These are phyloP conservation scores for Champsocephalus esox DNA, from an alignment of 2,797 vertebrate species.

Conservation along the genomic window DNA sequence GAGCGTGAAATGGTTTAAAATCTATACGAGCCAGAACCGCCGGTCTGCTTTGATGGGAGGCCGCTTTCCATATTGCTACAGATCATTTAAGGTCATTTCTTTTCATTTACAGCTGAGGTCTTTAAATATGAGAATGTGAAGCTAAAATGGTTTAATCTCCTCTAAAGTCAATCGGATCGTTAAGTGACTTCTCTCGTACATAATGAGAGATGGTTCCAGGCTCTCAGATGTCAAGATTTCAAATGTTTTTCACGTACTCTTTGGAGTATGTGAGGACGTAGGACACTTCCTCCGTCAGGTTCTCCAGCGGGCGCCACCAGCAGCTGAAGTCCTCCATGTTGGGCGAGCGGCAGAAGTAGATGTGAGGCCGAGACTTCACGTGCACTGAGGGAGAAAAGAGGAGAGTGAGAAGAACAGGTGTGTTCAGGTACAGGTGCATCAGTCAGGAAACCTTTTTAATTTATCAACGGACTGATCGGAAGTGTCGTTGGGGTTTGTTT, in stretches of 20 bases:
- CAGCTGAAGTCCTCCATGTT: constrained; percentile 88
- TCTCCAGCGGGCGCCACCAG: constrained; percentile 82
- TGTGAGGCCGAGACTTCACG: constrained; percentile 65
- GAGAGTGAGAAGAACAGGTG: too few relatives aligned
- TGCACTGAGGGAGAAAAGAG: neutral
- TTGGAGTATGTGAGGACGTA: constrained; percentile 79
- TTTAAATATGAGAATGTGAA: neutral
- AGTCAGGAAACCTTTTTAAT: too few relatives aligned
- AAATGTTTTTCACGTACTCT: constrained; percentile 62
- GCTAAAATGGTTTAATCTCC: too few relatives aligned
- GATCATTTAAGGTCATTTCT: too few relatives aligned
- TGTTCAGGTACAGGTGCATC: too few relatives aligned
- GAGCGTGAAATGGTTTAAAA: constrained; percentile 9
- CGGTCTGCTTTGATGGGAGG: neutral
- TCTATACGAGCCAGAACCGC: constrained; percentile 14
- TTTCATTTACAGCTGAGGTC: neutral
- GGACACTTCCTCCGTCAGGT: constrained; percentile 58
- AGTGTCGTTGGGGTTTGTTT: too few relatives aligned
- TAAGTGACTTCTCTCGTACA: too few relatives aligned
- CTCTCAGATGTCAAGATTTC: too few relatives aligned
- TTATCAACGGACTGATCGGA: too few relatives aligned
- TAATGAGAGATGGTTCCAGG: too few relatives aligned
- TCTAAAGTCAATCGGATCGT: too few relatives aligned
- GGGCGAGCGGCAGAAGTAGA: constrained; percentile 83
- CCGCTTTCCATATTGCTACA: too few relatives aligned